These are phyloP conservation scores for Mus spretus DNA, from an alignment of 2,797 vertebrate genomes.

Conservation along the genomic window DNA sequence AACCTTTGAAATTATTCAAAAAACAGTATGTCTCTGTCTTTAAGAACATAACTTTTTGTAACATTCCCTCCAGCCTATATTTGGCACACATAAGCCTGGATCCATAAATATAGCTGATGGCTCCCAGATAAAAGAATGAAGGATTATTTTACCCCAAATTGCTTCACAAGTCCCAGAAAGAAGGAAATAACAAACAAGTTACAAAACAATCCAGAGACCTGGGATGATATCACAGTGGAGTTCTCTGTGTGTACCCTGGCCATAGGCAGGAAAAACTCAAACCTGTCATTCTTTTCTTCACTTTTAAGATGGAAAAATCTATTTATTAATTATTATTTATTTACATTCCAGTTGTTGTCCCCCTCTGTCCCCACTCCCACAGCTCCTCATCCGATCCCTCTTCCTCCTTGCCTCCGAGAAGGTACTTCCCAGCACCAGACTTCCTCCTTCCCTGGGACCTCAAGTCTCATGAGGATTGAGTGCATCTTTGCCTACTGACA, in stretches of 20 bases:
- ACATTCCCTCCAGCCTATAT: background rate
- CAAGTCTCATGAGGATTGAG: background rate
- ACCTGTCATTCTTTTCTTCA: background rate
- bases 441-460: background rate
- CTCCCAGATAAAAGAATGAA: background rate
- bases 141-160: background rate
- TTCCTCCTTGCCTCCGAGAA: background rate
- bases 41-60: background rate
- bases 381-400: background rate
- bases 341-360: background rate
- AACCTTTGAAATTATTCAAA: slow-evolving; percentile 10
- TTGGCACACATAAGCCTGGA: slow-evolving; percentile 8
- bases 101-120: background rate
- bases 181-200: background rate
- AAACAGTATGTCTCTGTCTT: background rate
- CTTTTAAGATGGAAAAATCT: slow-evolving; percentile 25
- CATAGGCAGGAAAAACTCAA: background rate
- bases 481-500: background rate
- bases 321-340: background rate
- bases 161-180: background rate
- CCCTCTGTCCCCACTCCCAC: background rate
- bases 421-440: background rate
- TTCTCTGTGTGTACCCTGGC: background rate
- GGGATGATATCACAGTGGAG: background rate
- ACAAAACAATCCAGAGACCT: background rate